A percentile compares a stretch with the other conserved stretches of the same genome.
These are phyloP conservation scores for Papilio machaon DNA, from an alignment of 1,140 invertebrate genomes.

Conservation along the genomic window DNA sequence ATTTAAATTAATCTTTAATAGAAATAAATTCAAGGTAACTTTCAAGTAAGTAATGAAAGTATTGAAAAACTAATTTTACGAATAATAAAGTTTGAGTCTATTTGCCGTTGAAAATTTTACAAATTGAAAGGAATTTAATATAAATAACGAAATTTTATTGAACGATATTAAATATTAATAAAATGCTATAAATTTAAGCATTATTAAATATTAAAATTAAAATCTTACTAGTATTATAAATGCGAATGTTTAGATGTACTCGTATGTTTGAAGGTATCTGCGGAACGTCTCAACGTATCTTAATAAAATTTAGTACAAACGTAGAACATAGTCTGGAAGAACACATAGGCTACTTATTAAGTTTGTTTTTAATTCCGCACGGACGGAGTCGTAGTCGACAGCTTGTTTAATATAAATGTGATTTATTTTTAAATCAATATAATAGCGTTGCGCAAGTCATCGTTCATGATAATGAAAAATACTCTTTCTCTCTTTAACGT, in stretches of 20 bases:
- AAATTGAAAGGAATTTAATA: not conserved
- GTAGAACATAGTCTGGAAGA: too few relatives aligned
- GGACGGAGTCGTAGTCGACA: too few relatives aligned
- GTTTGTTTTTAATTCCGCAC: too few relatives aligned
- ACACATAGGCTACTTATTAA: too few relatives aligned
- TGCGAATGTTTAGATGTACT: too few relatives aligned
- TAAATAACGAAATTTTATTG: not conserved
- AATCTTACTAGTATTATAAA: too few relatives aligned
- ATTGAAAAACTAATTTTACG: not conserved
- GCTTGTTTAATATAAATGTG: not conserved
- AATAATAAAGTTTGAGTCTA: not conserved
- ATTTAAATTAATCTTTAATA: not conserved
- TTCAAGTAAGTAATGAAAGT: not conserved
- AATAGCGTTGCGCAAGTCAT: too few relatives aligned
- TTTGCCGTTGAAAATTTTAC: not conserved
- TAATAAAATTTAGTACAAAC: too few relatives aligned
- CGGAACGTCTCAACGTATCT: too few relatives aligned
- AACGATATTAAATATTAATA: not conserved
- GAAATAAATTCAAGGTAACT: not conserved
- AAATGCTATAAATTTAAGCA: not conserved
- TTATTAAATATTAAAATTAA: conserved; percentile 10
- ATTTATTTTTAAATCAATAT: conserved; percentile 34
- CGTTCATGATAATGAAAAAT: too few relatives aligned
- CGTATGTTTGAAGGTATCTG: too few relatives aligned
- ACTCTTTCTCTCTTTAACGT: too few relatives aligned